These are phyloP conservation scores for Drosophila meridiana DNA, from an alignment of 2,888 invertebrate genomes.

Conservation along the genomic window DNA sequence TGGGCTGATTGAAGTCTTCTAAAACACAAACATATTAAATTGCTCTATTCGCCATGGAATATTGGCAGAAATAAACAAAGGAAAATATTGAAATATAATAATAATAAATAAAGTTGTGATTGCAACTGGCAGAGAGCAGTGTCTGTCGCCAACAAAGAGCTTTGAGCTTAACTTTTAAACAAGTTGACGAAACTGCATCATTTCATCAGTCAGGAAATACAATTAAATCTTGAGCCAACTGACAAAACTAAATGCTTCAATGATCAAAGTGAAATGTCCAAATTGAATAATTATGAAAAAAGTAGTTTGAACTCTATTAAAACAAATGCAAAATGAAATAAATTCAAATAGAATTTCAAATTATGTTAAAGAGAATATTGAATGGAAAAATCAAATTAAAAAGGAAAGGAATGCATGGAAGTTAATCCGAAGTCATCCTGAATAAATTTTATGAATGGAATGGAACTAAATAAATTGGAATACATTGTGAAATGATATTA, in stretches of 20 bases:
- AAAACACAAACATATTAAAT: constrained; percentile 1
- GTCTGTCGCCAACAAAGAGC: not conserved
- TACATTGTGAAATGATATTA: no score
- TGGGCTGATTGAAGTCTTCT: constrained; percentile 19
- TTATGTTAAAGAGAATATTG: not conserved
- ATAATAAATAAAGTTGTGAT: not conserved
- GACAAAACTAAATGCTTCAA: not conserved
- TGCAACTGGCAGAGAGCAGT: not conserved
- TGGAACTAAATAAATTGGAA: not conserved
- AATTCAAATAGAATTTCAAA: not conserved
- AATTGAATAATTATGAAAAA: not conserved
- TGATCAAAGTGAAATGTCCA: constrained; percentile 2
- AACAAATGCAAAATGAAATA: not conserved
- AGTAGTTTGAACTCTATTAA: not conserved
- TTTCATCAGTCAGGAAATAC: not conserved
- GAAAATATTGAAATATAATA: not conserved
- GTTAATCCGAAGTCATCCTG: no score
- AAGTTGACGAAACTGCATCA: not conserved
- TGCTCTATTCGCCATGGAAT: not conserved
- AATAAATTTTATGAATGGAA: not conserved
- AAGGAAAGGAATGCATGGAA: not conserved
- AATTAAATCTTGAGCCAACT: not conserved
- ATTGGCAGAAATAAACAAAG: not conserved
- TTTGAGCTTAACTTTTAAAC: not conserved
- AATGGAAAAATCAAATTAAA: not conserved